Evolutionary conservation across 2,888 invertebrate species (phyloP).

Genomic region (Malachius bipustulatus): DNA sequence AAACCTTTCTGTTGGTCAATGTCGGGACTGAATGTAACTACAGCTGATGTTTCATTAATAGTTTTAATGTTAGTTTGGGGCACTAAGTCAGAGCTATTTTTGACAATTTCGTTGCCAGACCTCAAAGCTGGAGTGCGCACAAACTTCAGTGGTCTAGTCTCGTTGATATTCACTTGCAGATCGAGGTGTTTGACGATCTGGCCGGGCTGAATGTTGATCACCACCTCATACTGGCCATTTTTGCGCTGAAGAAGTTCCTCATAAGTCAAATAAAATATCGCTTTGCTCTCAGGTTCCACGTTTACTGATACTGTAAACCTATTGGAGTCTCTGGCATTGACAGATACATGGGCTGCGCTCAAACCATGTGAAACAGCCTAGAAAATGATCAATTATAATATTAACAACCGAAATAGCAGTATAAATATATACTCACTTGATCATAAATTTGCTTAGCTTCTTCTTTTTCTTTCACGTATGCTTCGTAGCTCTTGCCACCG

Average conservation of each 20-base stretch:
- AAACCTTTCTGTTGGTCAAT: conserved; percentile 43
- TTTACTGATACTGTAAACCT: conserved; percentile 57
- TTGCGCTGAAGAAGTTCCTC: conserved; percentile 55
- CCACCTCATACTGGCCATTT: conserved; percentile 54
- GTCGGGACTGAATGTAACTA: conserved; percentile 44
- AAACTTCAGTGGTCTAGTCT: conserved; percentile 46
- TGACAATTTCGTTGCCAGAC: conserved; percentile 50
- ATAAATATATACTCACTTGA: conserved; percentile 21
- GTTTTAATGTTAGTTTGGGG: conserved; percentile 27
- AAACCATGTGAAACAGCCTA: conserved; percentile 47
- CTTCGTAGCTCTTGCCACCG: conserved; percentile 49
- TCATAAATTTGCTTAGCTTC: conserved; percentile 45
- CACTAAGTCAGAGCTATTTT: conserved; percentile 38
- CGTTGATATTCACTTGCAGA: conserved; percentile 46
- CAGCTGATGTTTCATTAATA: conserved; percentile 23
- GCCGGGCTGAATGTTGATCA: conserved; percentile 56
- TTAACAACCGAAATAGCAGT: too few relatives aligned
- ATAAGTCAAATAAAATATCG: conserved; percentile 59
- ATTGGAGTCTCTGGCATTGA: conserved; percentile 57
- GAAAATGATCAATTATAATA: too few relatives aligned
- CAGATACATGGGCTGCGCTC: conserved; percentile 48
- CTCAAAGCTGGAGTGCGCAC: conserved; percentile 53
- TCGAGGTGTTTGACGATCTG: conserved; percentile 51
- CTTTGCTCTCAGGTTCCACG: conserved; percentile 49
- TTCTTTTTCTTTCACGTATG: conserved; percentile 53